A percentile compares a stretch with the other conserved stretches of the same genome.
These are phyloP conservation scores for Megaptera novaeangliae DNA, from an alignment of 2,113 vertebrate genomes.

Conservation along the genomic window DNA sequence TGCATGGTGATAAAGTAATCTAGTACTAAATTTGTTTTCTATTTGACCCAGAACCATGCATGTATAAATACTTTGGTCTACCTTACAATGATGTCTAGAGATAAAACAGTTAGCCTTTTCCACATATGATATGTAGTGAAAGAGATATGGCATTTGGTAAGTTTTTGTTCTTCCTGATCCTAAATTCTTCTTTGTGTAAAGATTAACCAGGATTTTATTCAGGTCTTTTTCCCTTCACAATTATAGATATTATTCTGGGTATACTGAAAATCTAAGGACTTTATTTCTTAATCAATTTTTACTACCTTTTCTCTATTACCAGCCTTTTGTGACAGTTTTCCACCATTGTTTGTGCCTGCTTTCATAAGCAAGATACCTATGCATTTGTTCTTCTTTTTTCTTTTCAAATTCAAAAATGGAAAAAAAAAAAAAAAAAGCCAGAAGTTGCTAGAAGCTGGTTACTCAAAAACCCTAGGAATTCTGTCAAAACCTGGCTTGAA, in stretches of 20 bases:
- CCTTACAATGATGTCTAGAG: background rate
- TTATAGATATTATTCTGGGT: background rate
- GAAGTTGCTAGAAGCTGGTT: background rate
- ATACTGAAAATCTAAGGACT: background rate
- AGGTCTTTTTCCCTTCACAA: too few species aligned
- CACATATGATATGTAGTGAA: accelerated
- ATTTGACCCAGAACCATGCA: background rate
- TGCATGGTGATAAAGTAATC: background rate
- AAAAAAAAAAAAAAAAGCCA: background rate
- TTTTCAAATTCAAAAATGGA: background rate
- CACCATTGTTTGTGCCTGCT: accelerated
- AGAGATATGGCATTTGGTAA: background rate
- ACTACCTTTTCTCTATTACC: background rate
- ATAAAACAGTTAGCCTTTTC: background rate
- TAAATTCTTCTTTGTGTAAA: background rate
- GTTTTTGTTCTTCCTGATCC: background rate
- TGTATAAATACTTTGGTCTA: background rate
- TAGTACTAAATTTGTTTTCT: background rate
- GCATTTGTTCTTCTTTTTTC: background rate
- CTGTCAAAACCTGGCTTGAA: background rate
- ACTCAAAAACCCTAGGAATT: background rate
- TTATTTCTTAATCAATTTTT: background rate
- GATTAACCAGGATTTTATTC: background rate
- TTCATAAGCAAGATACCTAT: background rate
- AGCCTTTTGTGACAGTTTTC: background rate